These are phyloP conservation scores for Pempheris klunzingeri DNA, from an alignment of 2,797 vertebrate species.

Conservation along the genomic window DNA sequence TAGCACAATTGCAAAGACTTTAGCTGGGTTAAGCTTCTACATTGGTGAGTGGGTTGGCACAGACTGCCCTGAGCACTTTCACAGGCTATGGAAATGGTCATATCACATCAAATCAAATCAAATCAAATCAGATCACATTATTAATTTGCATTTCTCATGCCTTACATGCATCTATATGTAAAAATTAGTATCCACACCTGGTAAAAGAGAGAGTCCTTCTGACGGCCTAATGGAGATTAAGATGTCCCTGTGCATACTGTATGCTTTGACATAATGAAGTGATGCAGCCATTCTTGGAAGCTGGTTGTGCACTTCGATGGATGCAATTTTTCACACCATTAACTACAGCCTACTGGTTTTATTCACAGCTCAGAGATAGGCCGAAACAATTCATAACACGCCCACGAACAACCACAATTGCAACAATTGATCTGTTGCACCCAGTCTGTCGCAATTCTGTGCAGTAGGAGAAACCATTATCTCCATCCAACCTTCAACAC, in stretches of 20 bases:
- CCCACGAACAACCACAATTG: conserved; percentile 79
- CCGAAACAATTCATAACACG: conserved; percentile 81
- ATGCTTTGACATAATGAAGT: conserved; percentile 81
- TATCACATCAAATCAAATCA: too few species aligned
- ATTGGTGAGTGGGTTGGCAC: conserved; percentile 48
- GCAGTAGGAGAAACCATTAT: conserved; percentile 75
- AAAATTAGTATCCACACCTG: conserved; percentile 32
- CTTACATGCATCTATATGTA: conserved; percentile 5
- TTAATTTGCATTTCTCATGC: conserved; percentile 31
- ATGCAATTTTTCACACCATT: conserved; percentile 86
- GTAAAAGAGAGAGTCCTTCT: conserved; percentile 20
- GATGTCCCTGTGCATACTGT: conserved; percentile 70
- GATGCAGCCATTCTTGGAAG: conserved; percentile 82
- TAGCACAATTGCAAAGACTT: conserved; percentile 58
- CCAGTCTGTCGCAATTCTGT: conserved; percentile 74
- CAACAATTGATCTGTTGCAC: conserved; percentile 82
- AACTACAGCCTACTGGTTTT: conserved; percentile 85
- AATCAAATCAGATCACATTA: conserved; percentile 49
- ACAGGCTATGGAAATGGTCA: conserved; percentile 24
- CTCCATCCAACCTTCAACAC: conserved; percentile 66
- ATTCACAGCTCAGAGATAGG: conserved; percentile 82
- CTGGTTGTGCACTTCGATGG: conserved; percentile 75
- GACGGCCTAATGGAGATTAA: conserved; percentile 61
- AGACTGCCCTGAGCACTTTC: conserved; percentile 41
- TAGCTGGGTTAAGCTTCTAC: conserved; percentile 58